Conservation (phyloP, 2,888 invertebrate species). For the Drosophila cracens region DNA sequence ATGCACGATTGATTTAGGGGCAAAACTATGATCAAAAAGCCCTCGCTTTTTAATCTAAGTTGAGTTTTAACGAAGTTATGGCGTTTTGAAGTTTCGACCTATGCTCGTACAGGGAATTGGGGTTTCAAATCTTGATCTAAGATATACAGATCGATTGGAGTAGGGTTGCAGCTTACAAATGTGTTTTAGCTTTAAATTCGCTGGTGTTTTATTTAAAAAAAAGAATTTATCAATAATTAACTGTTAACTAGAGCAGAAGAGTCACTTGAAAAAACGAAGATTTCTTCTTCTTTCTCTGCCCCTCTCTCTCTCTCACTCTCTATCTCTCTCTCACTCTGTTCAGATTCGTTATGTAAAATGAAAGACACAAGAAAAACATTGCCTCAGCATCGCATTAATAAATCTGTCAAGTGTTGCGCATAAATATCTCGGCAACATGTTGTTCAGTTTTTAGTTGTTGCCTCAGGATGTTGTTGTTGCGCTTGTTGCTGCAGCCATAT, state of each 20-base stretch:
- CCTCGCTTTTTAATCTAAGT: no score
- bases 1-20: no score
- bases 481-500: conserved; percentile 15
- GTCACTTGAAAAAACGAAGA: background rate
- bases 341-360: conserved; percentile 35
- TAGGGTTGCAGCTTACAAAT: no score
- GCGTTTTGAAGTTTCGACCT: no score
- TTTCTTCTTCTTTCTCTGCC: background rate
- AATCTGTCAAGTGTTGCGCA: conserved; percentile 81
- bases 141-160: no score
- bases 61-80: no score
- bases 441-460: conserved; percentile 70
- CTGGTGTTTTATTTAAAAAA: no score
- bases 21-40: no score
- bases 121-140: no score
- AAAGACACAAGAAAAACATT: conserved; percentile 43
- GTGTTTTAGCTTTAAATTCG: no score
- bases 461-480: conserved; percentile 55
- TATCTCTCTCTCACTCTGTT: background rate
- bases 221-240: background rate
- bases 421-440: conserved; percentile 81
- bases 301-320: background rate
- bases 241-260: background rate
- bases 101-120: no score
- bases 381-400: conserved; percentile 72